These are phyloP conservation scores for Trididemnum clinides DNA, from an alignment of 23 tunicate genomes.

Conservation along the genomic window DNA sequence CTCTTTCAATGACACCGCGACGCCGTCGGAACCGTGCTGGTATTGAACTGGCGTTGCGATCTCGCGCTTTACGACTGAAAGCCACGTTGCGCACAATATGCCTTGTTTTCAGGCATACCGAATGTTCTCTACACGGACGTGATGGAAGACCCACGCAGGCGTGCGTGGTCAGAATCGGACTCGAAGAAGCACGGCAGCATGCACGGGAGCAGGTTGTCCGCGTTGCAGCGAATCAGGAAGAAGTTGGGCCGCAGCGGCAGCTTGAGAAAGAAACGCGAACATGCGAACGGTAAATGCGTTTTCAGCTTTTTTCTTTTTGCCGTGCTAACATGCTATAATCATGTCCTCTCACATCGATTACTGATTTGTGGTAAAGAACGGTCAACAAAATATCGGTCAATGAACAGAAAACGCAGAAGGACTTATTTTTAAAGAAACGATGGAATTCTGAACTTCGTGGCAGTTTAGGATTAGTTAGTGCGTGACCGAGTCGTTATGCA, in stretches of 20 bases:
- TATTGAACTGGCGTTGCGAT: too few species aligned
- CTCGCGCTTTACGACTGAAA: too few species aligned
- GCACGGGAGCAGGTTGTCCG: slow-evolving; percentile 70
- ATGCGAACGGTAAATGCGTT: background rate
- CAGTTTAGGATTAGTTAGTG: too few species aligned
- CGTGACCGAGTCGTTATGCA: too few species aligned
- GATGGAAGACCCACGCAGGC: slow-evolving; percentile 57
- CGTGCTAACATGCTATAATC: too few species aligned
- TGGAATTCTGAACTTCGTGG: too few species aligned
- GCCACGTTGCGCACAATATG: background rate
- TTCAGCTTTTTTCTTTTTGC: background rate
- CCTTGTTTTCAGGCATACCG: slow-evolving; percentile 39
- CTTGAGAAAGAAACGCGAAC: slow-evolving; percentile 49
- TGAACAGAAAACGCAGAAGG: background rate
- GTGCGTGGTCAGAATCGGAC: slow-evolving; percentile 89
- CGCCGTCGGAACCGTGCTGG: too few species aligned
- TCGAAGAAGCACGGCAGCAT: slow-evolving; percentile 39
- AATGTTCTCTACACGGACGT: slow-evolving; percentile 33
- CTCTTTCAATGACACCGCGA: too few species aligned
- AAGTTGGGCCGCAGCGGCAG: slow-evolving; percentile 49
- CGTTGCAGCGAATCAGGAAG: slow-evolving; percentile 53
- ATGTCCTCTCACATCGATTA: too few species aligned
- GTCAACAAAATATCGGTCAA: too few species aligned
- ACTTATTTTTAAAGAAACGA: too few species aligned
- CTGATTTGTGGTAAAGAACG: too few species aligned